Conservation (phyloP, 2,113 vertebrate genomes). For the Cinclus mexicanus region DNA sequence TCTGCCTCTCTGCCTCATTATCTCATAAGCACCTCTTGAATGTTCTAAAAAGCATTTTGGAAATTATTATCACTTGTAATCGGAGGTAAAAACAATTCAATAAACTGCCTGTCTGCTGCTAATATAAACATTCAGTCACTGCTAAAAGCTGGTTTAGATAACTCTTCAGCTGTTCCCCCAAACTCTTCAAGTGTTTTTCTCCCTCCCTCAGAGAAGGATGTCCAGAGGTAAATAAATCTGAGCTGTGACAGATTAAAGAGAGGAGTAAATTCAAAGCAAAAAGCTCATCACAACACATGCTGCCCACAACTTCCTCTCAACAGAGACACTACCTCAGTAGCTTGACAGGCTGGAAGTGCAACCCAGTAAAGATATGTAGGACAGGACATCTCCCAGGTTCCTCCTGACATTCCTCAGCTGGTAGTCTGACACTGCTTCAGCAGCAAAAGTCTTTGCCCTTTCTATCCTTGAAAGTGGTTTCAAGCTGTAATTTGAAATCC, state of each 20-base stretch:
- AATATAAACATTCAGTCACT: background rate
- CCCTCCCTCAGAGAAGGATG: background rate
- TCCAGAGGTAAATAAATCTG: slow-evolving; percentile 32
- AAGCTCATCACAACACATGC: background rate
- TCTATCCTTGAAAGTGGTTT: background rate
- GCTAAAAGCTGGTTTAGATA: slow-evolving; percentile 28
- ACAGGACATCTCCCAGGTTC: background rate
- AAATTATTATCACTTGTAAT: slow-evolving; percentile 9
- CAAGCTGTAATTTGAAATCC: background rate
- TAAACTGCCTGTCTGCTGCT: background rate
- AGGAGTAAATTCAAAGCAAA: slow-evolving; percentile 17
- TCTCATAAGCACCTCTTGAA: background rate
- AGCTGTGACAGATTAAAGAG: background rate
- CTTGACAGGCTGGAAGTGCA: background rate
- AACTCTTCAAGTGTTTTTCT: background rate
- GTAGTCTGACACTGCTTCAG: background rate
- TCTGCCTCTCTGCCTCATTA: background rate
- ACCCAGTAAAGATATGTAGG: background rate
- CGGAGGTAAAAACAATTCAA: background rate
- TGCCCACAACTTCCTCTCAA: background rate
- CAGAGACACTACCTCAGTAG: background rate
- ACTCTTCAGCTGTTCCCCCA: background rate
- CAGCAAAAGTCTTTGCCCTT: background rate
- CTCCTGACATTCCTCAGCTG: background rate
- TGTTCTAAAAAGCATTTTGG: background rate